Evolutionary conservation across 1,140 invertebrate genomes (phyloP), one percentile per base, ranked within the genome.

Genomic region (Meloidogyne chitwoodi): DNA sequence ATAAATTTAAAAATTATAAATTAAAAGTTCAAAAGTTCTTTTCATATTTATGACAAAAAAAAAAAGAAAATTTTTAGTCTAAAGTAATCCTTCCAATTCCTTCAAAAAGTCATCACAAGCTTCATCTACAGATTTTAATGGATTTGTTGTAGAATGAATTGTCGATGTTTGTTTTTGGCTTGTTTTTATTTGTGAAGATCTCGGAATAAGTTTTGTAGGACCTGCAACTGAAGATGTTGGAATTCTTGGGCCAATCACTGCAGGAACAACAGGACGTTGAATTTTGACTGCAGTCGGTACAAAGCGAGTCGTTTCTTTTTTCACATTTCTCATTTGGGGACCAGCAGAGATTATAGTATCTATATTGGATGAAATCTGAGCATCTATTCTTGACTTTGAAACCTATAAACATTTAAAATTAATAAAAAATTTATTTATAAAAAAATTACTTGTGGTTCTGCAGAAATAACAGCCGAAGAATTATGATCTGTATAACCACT

Each of bases 251-350:
- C 24, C 62, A 31, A 34, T 41, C 27, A 34, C 31, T 19, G 41
- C n/a, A 14, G 68, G 19, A 4, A 73, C 70, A 6, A 73, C 31
- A 12, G 75, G 76, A 22, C 76, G 73, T 48, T 75, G 63, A 41
- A 77, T 68, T 22, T 67, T 65, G 10, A 77, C 31, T 22, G 76
- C 61, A 14, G 76, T 77, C 19, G 76, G 76, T 22, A 77, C 76
- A 75, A 77, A 77, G 12, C 73, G 72, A 38, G 76, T 77, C 6
- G 76, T 67, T 64, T 77, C 76, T 29, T 67, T 62, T 38, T 68
- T 72, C 26, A 77, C 29, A 67, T 77, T 77, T 27, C 76, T 61
- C 70, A 77, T 77, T 76, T 77, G 76, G 22, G 76, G 76, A 4
- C 38, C 74, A 11, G 69, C 76, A n/a, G 76, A 78, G 3, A 77